These are phyloP conservation scores for Sesamia inferens DNA, from an alignment of 2,888 invertebrate genomes.

Conservation along the genomic window DNA sequence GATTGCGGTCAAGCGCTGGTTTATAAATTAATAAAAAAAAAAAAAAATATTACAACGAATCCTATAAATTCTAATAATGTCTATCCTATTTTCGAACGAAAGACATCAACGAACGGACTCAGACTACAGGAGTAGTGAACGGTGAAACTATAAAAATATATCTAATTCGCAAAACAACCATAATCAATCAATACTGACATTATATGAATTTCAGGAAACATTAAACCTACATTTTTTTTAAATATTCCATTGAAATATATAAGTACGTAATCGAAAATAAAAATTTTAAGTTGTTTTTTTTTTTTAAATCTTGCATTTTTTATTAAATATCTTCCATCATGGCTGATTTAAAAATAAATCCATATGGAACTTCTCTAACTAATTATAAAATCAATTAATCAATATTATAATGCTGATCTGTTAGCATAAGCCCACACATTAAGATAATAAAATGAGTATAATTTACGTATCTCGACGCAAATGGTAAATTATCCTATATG, in stretches of 20 bases:
- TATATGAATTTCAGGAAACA: neutral
- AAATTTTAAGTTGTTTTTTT: too few species aligned
- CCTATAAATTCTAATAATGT: neutral
- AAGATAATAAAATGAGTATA: conserved; percentile 8
- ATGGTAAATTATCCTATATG: conserved; percentile 26
- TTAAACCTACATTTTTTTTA: neutral
- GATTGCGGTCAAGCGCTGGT: too few species aligned
- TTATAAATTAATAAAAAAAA: too few species aligned
- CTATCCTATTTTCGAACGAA: conserved; percentile 15
- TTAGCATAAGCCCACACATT: neutral
- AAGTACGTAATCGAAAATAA: neutral
- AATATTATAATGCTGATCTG: neutral
- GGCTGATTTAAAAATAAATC: neutral
- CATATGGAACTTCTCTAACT: neutral
- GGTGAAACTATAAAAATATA: neutral
- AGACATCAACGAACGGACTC: conserved; percentile 49
- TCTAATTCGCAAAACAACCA: neutral
- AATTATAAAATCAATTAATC: neutral
- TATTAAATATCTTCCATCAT: neutral
- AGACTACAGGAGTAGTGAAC: neutral
- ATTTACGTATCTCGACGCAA: conserved; percentile 11
- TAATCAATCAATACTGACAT: neutral
- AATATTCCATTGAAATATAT: neutral
- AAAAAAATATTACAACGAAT: neutral
- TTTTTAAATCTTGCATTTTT: neutral